Conservation (phyloP, 2,888 invertebrate species). For the Heteromyza rotundicornis region DNA sequence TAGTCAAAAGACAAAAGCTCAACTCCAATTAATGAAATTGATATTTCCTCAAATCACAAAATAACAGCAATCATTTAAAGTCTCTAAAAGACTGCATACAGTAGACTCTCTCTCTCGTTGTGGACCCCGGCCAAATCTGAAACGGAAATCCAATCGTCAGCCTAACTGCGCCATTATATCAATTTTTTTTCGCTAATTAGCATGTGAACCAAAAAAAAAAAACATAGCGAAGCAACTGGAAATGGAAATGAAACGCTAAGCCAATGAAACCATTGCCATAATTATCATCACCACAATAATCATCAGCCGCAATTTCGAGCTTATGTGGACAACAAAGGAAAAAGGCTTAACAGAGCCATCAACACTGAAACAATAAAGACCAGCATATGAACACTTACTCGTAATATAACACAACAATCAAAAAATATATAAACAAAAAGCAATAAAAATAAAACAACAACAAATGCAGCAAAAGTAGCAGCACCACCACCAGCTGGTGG, state of each 20-base stretch:
- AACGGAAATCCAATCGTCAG: background rate
- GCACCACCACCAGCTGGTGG: conserved; percentile 26
- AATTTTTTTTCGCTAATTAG: background rate
- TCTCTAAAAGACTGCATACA: too few relatives aligned
- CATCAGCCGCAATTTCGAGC: conserved; percentile 2
- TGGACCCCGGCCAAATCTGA: background rate
- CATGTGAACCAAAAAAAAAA: conserved; percentile 2
- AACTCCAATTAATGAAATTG: too few relatives aligned
- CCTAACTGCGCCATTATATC: too few relatives aligned
- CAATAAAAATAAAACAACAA: conserved; percentile 4
- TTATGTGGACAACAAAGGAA: background rate
- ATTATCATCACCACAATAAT: conserved; percentile 7
- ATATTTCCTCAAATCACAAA: too few relatives aligned
- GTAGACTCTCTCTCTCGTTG: too few relatives aligned
- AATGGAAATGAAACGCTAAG: background rate
- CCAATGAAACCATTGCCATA: background rate
- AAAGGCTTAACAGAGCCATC: background rate
- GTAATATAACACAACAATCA: background rate
- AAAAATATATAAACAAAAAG: background rate
- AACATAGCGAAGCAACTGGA: too few relatives aligned
- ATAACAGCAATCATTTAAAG: too few relatives aligned
- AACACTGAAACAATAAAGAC: background rate
- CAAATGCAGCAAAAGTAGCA: conserved; percentile 27
- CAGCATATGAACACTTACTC: background rate
- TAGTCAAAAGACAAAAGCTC: too few relatives aligned